These are phyloP conservation scores for Neuroterus valhalla DNA, from an alignment of 1,140 invertebrate genomes.

Conservation along the genomic window DNA sequence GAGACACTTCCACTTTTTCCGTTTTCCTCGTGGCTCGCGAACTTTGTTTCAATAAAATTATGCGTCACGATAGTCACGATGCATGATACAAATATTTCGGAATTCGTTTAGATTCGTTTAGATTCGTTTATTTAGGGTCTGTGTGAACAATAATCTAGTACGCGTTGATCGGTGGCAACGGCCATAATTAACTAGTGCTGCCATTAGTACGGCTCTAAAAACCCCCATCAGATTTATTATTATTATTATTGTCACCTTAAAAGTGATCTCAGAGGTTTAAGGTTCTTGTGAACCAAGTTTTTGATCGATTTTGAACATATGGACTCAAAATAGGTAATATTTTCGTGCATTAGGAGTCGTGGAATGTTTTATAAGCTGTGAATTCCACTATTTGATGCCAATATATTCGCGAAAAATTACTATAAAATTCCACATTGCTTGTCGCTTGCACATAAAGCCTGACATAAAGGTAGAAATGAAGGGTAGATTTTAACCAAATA, in stretches of 20 bases:
- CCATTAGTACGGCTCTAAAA: conserved; percentile 67
- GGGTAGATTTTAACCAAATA: conserved; percentile 16
- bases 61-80: conserved; percentile 32
- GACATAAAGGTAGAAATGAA: not conserved
- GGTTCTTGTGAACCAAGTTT: not conserved
- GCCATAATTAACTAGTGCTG: conserved; percentile 73
- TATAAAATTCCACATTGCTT: conserved; percentile 21
- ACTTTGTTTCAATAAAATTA: conserved; percentile 13
- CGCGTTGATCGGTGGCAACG: conserved; percentile 70
- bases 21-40: conserved; percentile 35
- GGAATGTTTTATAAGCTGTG: conserved; percentile 14
- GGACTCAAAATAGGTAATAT: not conserved
- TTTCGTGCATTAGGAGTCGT: conserved; percentile 1
- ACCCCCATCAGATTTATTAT: conserved; percentile 45
- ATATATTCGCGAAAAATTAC: conserved; percentile 23
- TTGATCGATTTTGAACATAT: not conserved
- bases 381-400: conserved; percentile 20
- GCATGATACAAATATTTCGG: conserved; percentile 36
- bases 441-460: not conserved
- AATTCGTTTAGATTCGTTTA: conserved; percentile 16
- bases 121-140: conserved; percentile 33
- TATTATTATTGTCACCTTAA: not conserved
- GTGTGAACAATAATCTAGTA: conserved; percentile 62
- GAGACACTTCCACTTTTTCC: conserved; percentile 45
- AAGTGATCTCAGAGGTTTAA: not conserved